Base-by-base conservation (phyloP, 2,797 vertebrate genomes). In the Acanthurus tractus region DNA sequence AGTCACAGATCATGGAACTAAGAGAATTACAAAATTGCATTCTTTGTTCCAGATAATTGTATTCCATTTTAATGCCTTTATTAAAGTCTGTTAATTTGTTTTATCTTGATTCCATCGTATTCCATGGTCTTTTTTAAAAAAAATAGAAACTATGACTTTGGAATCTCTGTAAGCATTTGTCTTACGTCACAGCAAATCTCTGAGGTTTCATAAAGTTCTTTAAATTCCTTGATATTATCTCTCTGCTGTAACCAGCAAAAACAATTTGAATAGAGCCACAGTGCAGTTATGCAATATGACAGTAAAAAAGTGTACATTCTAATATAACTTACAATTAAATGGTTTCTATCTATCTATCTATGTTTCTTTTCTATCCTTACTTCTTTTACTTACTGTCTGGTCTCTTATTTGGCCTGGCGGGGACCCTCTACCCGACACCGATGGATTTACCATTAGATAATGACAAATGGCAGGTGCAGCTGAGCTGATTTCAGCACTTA, bases 361-460 rank as follows among this genome's bases (percentile, higher is more conserved):
- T 76, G 69, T 40, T 63, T 78, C 56, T 58, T 58, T 56, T 54
- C 8, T 34, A 7, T 34, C 29, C 7, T 5, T 34, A 34, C 29
- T 34, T 7, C 23, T 64, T 58, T 76, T 73, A 76, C 76, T 81
- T 58, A 70, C 79, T 79, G 61, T 68, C 75, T 68, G 78, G 82
- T 88, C 78, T 82, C 61, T 64, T 61, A 73, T 86, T 79, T 84
- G 74, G 64, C 87, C 73, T 61, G 62, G 54, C 56, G 56, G 76
- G 85, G 64, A 63, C 74, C 61, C 79, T 88, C 78, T 50, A 69
- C 75, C 78, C 82, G 85, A 86, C 87, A 82, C 63, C 81, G 88
- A 94, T 93, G 85, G 89, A 95, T 94, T 93, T 91, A 90, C 89
- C 89, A 92, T 92, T 93, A 93, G 83, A 88, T 92, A 90, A 92